These are phyloP conservation scores for Copidosoma aretas DNA, from an alignment of 2,888 invertebrate species.

Conservation along the genomic window DNA sequence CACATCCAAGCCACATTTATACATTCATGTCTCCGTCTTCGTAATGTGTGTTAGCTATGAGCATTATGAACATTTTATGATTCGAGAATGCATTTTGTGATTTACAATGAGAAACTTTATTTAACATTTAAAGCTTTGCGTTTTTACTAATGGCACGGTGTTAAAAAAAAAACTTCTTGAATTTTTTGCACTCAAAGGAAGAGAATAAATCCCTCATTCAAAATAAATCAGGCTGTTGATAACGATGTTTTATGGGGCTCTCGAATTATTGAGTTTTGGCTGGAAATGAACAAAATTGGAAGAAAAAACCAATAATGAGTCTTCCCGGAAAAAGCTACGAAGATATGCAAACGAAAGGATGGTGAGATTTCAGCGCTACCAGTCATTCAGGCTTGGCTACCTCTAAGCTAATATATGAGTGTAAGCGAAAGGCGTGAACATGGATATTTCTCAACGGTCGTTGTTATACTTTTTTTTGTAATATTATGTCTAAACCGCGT, in stretches of 20 bases:
- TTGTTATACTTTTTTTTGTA: neutral
- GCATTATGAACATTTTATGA: no score
- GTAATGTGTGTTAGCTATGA: no score
- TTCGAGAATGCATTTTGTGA: no score
- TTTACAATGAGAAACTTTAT: no score
- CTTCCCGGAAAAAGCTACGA: neutral
- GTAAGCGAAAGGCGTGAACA: no score
- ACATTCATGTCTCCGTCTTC: no score
- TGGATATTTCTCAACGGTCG: no score
- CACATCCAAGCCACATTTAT: no score
- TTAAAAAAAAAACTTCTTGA: no score
- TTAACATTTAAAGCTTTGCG: no score
- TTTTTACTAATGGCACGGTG: no score
- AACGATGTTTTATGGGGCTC: conserved; percentile 7
- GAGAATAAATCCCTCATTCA: neutral
- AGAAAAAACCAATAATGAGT: conserved; percentile 28
- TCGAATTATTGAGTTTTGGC: neutral
- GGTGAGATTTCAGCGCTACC: neutral
- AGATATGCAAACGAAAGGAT: conserved; percentile 20
- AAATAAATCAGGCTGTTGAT: conserved; percentile 1
- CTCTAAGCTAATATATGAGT: no score
- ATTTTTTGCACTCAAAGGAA: neutral
- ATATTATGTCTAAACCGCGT: conserved; percentile 12
- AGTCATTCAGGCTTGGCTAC: neutral
- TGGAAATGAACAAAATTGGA: neutral